Conservation (phyloP, 2,113 vertebrate genomes). For the Mustela nigripes region DNA sequence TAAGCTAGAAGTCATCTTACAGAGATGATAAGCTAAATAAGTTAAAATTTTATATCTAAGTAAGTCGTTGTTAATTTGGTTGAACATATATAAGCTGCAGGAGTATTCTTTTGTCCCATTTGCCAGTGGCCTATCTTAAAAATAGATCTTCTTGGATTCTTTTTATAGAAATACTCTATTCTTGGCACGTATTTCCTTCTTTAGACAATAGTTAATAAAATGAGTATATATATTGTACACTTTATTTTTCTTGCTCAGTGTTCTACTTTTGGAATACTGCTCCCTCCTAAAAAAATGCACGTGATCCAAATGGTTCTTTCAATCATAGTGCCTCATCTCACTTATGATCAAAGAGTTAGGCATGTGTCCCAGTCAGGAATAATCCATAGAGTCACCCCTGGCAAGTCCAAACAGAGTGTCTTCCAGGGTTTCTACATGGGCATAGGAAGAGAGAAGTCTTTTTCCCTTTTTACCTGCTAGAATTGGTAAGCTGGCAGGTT, state of each 20-base stretch:
- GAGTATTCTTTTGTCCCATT: not conserved
- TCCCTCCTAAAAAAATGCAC: not conserved
- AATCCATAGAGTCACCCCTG: not conserved
- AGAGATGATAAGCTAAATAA: not conserved
- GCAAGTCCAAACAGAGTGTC: not conserved
- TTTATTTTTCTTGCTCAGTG: not conserved
- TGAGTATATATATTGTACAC: not conserved
- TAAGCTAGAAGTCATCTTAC: not conserved
- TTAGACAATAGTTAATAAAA: not conserved
- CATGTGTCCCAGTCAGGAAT: constrained; percentile 12
- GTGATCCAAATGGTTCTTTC: not conserved
- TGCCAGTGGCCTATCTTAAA: not conserved
- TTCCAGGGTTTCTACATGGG: not conserved
- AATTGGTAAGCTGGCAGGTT: constrained; percentile 16
- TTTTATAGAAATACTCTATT: not conserved
- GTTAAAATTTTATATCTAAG: constrained; percentile 23
- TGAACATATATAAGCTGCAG: not conserved
- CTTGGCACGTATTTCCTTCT: not conserved
- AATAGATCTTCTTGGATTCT: not conserved
- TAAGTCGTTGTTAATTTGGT: not conserved
- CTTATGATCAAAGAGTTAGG: not conserved
- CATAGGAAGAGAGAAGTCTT: not conserved
- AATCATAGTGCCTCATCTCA: not conserved
- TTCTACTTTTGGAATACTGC: not conserved
- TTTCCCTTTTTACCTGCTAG: not conserved